phyloP scores from a whole-genome alignment of 2,888 invertebrate genomes.

The Pollenia angustigena region DNA sequence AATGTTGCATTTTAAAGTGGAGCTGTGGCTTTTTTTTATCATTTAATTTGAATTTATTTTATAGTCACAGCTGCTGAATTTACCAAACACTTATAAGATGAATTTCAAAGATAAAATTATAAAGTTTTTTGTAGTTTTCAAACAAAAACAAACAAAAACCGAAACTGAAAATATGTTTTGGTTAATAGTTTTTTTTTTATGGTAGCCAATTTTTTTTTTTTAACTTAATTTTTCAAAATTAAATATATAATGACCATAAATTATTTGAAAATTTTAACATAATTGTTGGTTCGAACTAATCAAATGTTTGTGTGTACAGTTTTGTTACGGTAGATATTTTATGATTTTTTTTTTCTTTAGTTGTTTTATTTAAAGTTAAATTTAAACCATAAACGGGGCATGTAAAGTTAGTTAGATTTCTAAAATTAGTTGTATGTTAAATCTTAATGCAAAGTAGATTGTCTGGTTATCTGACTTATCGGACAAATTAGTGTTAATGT shows the following conservation, averaged over 20 bases:
- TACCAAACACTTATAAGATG: constrained; percentile 65
- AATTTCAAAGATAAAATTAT: constrained; percentile 57
- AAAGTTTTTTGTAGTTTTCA: not conserved
- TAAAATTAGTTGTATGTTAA: constrained; percentile 1
- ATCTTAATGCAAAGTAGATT: constrained; percentile 38
- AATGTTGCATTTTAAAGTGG: not conserved
- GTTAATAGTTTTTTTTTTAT: not conserved
- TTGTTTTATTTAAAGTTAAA: constrained; percentile 11
- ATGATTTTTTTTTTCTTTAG: constrained; percentile 38
- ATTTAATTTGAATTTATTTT: constrained; percentile 72
- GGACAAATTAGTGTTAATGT: constrained; percentile 72
- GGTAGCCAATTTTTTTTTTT: constrained; percentile 19
- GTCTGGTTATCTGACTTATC: constrained; percentile 65
- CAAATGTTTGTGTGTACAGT: constrained; percentile 57
- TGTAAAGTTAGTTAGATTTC: not conserved
- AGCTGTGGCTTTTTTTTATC: constrained; percentile 54
- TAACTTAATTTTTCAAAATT: constrained; percentile 58
- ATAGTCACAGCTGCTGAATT: constrained; percentile 72
- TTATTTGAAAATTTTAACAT: constrained; percentile 65
- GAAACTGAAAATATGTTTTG: constrained; percentile 43
- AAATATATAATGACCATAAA: constrained; percentile 69
- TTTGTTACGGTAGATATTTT: constrained; percentile 35
- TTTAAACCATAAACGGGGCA: not conserved
- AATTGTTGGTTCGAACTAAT: constrained; percentile 62
- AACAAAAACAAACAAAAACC: constrained; percentile 5